Base-by-base conservation (phyloP, 1,140 invertebrate genomes). In the Melanaphis sacchari region DNA sequence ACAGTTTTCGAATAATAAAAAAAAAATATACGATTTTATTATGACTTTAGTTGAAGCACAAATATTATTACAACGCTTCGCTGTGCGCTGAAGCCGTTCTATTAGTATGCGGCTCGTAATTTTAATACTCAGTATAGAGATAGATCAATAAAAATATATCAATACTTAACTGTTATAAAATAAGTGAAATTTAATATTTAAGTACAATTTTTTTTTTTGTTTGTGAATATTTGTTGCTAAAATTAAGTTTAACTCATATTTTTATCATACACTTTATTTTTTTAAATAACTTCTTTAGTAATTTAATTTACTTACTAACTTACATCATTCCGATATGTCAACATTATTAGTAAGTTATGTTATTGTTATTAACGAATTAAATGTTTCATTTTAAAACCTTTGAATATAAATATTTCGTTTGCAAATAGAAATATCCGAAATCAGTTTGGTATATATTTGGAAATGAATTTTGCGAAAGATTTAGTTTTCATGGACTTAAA, bases 391-490 rank as follows among this genome's bases (percentile, higher is more conserved):
- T 43, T 46, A 18, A 84, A 49, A 85, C 11, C 40, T 66, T n/a
- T n/a, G 59, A 76, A 59, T 41, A n/a, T 40, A 87, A 3, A 22
- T 88, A 36, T 88, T 31, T 88, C 21, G 15, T 76, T 26, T 85
- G 9, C 26, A 4, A n/a, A 49, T 36, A 88, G 85, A 49, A 36
- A 31, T 99, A 98, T 95, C 98, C 99, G 0, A 97, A 97, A 95
- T 96, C 98, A 4, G 97, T 99, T 31, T 98, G 98, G 94, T 99
- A 99, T 95, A 99, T 99, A 94, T 96, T 99, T 93, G 97, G 97
- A 94, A 99, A 98, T 46, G 43, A 88, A 5, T 49, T 88, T n/a
- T 88, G 85, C 43, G 85, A 88, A 88, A 43, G n/a, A 88, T 88
- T 88, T 49, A 46, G 85, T 46, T 88, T 49, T 88, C 26, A 46